Evolutionary conservation across 2,113 vertebrate species (phyloP).

Genomic region (Alligator sinensis): DNA sequence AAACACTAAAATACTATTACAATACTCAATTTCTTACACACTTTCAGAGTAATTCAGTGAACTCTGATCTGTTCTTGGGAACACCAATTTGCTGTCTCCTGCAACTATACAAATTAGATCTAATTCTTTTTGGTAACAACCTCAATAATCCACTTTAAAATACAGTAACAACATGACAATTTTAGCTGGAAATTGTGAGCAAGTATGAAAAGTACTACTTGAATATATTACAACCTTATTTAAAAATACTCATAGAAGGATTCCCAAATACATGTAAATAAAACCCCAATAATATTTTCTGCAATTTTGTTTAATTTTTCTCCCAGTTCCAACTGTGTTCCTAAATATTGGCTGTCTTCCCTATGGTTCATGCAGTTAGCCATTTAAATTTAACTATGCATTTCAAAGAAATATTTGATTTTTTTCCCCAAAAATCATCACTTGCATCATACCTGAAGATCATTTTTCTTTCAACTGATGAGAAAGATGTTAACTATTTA

Average conservation of each 20-base stretch:
- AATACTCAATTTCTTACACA: background rate
- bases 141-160: background rate
- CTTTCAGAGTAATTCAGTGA: background rate
- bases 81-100: background rate
- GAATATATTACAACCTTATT: background rate
- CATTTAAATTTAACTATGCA: background rate
- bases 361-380: background rate
- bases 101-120: background rate
- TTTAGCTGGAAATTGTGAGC: background rate
- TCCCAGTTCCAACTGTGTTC: background rate
- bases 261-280: background rate
- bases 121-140: background rate
- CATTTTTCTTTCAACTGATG: background rate
- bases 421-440: background rate
- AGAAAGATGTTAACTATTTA: background rate
- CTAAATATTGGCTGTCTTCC: background rate
- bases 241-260: background rate
- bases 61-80: background rate
- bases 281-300: background rate
- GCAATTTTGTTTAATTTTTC: background rate
- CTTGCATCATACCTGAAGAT: background rate
- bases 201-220: background rate
- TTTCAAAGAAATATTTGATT: background rate
- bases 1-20: background rate
- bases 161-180: fast-evolving